Evolutionary conservation across 2,113 vertebrate genomes (phyloP).

Genomic region (Tenrec ecaudatus): DNA sequence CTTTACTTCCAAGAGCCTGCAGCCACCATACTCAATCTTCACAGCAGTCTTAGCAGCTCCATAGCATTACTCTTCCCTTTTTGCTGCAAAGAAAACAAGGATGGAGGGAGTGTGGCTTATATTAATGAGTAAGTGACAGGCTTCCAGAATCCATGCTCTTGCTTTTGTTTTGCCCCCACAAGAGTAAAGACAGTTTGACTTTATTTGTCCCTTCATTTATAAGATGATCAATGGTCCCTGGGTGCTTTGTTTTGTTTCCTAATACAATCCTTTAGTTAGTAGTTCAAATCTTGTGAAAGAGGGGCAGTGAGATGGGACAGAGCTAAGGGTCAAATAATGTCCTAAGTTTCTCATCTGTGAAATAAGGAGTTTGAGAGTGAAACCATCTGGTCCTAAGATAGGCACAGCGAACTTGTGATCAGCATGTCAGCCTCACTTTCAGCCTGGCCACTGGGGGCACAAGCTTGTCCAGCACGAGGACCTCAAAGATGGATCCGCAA

Average conservation of each 20-base stretch:
- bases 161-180: background rate
- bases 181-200: slow-evolving; percentile 29
- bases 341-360: background rate
- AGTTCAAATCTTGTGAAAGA: background rate
- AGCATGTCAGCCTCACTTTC: background rate
- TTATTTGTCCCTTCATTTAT: background rate
- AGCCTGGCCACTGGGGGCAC: background rate
- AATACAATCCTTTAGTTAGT: background rate
- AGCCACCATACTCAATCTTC: background rate
- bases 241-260: background rate
- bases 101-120: background rate
- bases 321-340: background rate
- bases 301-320: background rate
- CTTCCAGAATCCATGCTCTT: slow-evolving; percentile 2
- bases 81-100: slow-evolving; percentile 33
- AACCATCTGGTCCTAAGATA: background rate
- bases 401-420: background rate
- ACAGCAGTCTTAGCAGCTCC: background rate
- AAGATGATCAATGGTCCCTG: background rate
- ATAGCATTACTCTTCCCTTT: background rate
- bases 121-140: background rate
- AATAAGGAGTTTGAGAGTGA: background rate
- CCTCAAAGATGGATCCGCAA: background rate
- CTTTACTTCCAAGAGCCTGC: background rate
- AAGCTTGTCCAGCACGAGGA: background rate